Percentiles rank a stretch among this genome's conserved stretches.
Conservation (phyloP, 2,888 invertebrate genomes). For the Eristalis tenax region DNA sequence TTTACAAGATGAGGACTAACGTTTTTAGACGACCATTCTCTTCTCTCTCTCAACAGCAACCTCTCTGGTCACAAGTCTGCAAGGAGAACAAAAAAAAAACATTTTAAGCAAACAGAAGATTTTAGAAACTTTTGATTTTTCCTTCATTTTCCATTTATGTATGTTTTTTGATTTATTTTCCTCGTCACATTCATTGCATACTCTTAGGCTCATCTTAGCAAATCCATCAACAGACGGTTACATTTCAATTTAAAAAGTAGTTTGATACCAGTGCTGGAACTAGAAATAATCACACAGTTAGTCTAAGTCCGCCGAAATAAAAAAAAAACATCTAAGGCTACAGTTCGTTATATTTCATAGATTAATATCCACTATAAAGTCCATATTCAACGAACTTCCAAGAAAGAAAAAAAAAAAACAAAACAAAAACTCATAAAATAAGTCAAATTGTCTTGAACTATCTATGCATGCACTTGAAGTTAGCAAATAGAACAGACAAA, state of each 20-base stretch:
- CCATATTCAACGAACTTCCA: constrained; percentile 49
- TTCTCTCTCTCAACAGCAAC: too few species aligned
- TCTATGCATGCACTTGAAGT: background rate
- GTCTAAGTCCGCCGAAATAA: background rate
- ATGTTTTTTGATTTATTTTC: background rate
- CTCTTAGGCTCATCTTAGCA: constrained; percentile 11
- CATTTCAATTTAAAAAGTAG: background rate
- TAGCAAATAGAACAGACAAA: background rate
- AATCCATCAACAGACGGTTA: background rate
- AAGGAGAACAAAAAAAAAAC: too few species aligned
- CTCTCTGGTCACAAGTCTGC: too few species aligned
- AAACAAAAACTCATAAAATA: background rate
- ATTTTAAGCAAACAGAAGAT: too few species aligned
- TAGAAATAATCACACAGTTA: background rate
- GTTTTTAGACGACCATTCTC: too few species aligned
- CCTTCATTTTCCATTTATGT: background rate
- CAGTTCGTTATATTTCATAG: constrained; percentile 21
- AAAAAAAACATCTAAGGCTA: constrained; percentile 13
- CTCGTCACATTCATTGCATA: background rate
- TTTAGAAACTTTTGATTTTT: too few species aligned
- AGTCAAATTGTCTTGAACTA: background rate
- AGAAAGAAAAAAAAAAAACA: background rate
- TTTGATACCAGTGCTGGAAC: constrained; percentile 42
- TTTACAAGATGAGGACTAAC: too few species aligned
- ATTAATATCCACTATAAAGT: background rate